Conservation (phyloP, 2,797 vertebrate species). For the Microhierax caerulescens region DNA sequence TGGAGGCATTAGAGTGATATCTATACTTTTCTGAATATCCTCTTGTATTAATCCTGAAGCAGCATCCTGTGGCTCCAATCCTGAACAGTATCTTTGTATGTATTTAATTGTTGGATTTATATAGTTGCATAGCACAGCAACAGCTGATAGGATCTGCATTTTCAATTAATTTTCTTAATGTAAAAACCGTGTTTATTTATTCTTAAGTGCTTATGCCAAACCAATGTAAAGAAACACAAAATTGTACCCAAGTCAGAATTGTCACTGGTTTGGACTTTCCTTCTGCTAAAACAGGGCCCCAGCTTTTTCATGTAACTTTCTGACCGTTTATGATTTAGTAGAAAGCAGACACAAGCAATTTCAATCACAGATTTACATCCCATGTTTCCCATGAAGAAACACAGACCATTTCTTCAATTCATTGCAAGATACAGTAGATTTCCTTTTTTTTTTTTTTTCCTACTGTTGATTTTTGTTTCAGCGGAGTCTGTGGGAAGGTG, state of each 20-base stretch:
- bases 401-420: background rate
- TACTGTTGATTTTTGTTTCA: slow-evolving; percentile 6
- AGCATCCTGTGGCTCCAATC: background rate
- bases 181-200: background rate
- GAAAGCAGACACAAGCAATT: background rate
- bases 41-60: background rate
- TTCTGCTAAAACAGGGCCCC: background rate
- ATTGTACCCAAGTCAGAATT: background rate
- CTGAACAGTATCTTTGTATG: background rate
- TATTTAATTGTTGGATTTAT: background rate
- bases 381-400: background rate
- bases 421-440: background rate
- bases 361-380: background rate
- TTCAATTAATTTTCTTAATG: background rate
- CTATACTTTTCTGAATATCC: background rate
- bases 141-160: background rate
- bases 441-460: background rate
- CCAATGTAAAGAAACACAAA: background rate
- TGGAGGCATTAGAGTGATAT: background rate
- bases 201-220: background rate
- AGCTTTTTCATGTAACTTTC: background rate
- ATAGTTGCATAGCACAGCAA: background rate
- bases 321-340: background rate
- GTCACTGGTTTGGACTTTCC: background rate
- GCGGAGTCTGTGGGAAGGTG: background rate